Evolutionary conservation across 1,140 invertebrate species (phyloP).

Genomic region (Hycleus cichorii): DNA sequence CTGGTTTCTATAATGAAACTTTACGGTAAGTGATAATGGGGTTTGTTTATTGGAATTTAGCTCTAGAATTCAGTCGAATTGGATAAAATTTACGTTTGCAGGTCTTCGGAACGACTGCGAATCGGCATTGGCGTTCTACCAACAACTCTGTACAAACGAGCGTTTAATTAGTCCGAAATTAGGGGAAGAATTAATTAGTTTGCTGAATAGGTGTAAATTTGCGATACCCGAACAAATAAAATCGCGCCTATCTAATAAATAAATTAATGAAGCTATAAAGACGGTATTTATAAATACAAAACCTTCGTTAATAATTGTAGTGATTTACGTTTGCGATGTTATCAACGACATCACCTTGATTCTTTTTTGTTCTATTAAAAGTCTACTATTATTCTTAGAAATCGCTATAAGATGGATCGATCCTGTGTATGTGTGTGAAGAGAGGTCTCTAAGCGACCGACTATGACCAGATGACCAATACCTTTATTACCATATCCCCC

Average conservation of each 20-base stretch:
- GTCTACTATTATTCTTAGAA: no score
- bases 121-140: slow-evolving; percentile 40
- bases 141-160: slow-evolving; percentile 42
- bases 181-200: neutral
- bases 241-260: neutral
- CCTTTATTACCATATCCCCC: slow-evolving; percentile 15
- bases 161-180: neutral
- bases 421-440: neutral
- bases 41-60: slow-evolving; percentile 3
- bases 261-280: neutral
- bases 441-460: slow-evolving; percentile 15
- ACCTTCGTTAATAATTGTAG: no score
- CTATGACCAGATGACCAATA: slow-evolving; percentile 17
- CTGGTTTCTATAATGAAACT: slow-evolving; percentile 45
- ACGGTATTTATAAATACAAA: no score
- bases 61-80: no score
- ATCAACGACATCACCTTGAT: no score
- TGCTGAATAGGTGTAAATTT: slow-evolving; percentile 11
- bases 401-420: no score
- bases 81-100: slow-evolving; percentile 25
- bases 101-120: slow-evolving; percentile 43
- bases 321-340: no score
- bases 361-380: no score
- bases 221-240: slow-evolving; percentile 4
- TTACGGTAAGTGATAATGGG: slow-evolving; percentile 43